These are phyloP conservation scores for Acanthosoma haemorrhoidale DNA, from an alignment of 2,888 invertebrate species.

Conservation along the genomic window DNA sequence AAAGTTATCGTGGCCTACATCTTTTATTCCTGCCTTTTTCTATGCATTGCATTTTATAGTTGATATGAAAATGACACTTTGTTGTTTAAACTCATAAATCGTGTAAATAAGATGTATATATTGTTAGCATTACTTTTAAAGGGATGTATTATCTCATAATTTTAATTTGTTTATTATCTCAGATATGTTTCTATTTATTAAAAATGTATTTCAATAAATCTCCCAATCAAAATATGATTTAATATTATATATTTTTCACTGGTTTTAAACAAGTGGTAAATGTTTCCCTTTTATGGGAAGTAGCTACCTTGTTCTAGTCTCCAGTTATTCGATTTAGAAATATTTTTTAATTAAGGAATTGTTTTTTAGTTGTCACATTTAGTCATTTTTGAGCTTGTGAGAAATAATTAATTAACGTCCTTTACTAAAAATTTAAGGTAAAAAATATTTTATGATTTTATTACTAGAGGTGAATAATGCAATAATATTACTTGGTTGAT, in stretches of 20 bases:
- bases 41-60: too few species aligned
- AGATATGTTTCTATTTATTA: too few species aligned
- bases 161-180: too few species aligned
- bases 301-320: neutral
- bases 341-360: neutral
- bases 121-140: too few species aligned
- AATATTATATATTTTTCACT: neutral
- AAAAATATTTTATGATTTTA: neutral
- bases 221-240: neutral
- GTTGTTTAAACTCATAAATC: too few species aligned
- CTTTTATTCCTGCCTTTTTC: neutral
- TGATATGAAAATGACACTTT: too few species aligned
- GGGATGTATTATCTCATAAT: too few species aligned
- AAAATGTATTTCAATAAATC: neutral
- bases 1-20: neutral
- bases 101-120: too few species aligned
- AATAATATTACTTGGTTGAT: slow-evolving; percentile 1
- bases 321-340: neutral
- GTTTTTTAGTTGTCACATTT: neutral
- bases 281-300: neutral
- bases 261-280: neutral
- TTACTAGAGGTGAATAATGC: slow-evolving; percentile 6
- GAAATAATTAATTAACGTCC: slow-evolving; percentile 20
- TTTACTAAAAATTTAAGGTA: neutral
- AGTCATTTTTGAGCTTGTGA: slow-evolving; percentile 1